Evolutionary conservation across 1,140 invertebrate genomes (phyloP).

Genomic region (Periplaneta americana): DNA sequence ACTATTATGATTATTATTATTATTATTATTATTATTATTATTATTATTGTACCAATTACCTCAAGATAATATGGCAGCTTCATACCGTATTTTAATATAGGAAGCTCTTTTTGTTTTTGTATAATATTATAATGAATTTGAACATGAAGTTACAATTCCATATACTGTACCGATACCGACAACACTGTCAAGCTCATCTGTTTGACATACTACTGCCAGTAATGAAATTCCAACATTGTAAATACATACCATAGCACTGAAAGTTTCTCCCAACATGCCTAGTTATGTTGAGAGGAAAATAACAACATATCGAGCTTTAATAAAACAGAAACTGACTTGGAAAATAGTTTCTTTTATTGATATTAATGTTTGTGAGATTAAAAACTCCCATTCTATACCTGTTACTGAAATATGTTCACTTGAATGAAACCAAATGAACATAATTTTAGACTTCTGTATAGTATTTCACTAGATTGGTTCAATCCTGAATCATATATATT

Average conservation of each 20-base stretch:
- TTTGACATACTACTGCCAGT: neutral
- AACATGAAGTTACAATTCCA: neutral
- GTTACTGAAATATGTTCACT: too few species aligned
- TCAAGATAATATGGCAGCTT: neutral
- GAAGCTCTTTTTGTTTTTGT: neutral
- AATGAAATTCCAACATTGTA: neutral
- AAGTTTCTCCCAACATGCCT: neutral
- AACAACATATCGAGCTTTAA: neutral
- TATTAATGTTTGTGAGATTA: too few species aligned
- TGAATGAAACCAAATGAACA: too few species aligned
- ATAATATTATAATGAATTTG: neutral
- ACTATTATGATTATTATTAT: neutral
- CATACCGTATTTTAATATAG: neutral
- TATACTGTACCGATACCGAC: neutral
- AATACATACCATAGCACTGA: neutral
- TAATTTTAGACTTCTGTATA: too few species aligned
- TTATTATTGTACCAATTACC: neutral
- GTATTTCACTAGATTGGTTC: too few species aligned
- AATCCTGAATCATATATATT: too few species aligned
- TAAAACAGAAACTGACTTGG: neutral
- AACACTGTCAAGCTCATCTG: neutral
- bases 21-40: neutral
- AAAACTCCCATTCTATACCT: too few species aligned
- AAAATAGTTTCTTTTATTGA: neutral
- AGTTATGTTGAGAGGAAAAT: neutral